phyloP scores from a whole-genome alignment of 2,113 vertebrate genomes.

The Acrocephalus arundinaceus region DNA sequence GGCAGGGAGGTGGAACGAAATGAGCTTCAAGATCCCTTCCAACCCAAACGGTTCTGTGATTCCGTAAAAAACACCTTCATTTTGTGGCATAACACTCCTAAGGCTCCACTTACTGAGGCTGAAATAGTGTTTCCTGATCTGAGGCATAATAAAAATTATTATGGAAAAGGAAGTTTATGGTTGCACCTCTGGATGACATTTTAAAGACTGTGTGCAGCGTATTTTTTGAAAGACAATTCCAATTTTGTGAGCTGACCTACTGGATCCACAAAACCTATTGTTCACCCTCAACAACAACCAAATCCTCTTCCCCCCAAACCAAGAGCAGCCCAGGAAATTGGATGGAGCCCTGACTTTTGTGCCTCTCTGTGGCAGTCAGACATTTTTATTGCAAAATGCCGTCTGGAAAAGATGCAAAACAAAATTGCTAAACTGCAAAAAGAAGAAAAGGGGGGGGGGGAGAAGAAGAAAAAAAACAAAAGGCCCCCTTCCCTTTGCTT shows the following conservation, averaged over 20 bases:
- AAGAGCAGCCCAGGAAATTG: background rate
- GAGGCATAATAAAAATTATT: background rate
- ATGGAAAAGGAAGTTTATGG: background rate
- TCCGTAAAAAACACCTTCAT: background rate
- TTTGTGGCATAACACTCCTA: background rate
- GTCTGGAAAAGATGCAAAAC: slow-evolving; percentile 87
- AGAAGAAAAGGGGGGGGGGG: background rate
- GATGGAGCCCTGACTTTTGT: slow-evolving; percentile 54
- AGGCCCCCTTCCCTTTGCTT: slow-evolving; percentile 82
- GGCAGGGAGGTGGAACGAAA: rapidly evolving
- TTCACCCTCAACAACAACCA: background rate
- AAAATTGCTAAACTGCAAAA: slow-evolving; percentile 74
- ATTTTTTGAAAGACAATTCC: background rate
- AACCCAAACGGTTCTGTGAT: background rate
- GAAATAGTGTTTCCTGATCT: background rate
- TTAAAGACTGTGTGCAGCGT: background rate
- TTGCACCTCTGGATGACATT: background rate
- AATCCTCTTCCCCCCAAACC: background rate
- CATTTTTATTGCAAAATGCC: slow-evolving; percentile 77
- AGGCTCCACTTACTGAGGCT: background rate
- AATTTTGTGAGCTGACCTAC: background rate
- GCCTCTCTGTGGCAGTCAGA: slow-evolving; percentile 67
- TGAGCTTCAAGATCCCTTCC: background rate
- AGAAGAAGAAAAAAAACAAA: slow-evolving; percentile 47
- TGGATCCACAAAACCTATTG: background rate